phyloP scores from a whole-genome alignment of 2,113 vertebrate species.

The Ictidomys tridecemlineatus region DNA sequence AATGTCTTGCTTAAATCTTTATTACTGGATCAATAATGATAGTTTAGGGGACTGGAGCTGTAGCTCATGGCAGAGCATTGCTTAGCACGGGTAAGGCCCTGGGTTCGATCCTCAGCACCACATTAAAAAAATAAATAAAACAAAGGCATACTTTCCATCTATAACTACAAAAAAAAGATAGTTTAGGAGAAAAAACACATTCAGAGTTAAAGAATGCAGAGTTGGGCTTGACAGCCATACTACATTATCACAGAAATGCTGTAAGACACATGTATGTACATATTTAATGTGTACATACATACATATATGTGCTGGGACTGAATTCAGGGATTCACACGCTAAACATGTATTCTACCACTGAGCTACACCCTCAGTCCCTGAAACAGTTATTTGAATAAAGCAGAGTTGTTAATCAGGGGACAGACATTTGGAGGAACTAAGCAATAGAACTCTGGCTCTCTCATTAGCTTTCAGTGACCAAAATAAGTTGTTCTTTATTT shows the following conservation, averaged over 20 bases:
- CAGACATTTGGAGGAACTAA: constrained; percentile 39
- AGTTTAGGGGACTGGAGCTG: not conserved
- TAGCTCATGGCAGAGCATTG: no score
- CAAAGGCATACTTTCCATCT: no score
- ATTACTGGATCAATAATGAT: not conserved
- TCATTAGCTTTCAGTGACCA: constrained; percentile 12
- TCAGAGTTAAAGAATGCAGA: not conserved
- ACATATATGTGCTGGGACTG: not conserved
- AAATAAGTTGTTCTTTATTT: not conserved
- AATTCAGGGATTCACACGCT: not conserved
- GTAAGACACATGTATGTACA: no score
- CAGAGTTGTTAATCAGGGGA: not conserved
- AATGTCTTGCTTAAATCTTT: constrained; percentile 53
- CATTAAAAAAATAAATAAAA: no score
- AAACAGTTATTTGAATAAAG: constrained; percentile 42
- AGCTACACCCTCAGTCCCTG: no score
- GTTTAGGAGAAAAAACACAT: not conserved
- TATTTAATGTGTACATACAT: no score
- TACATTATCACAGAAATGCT: not conserved
- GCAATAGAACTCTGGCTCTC: not conserved
- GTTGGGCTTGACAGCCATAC: not conserved
- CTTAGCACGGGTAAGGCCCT: no score
- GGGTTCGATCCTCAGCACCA: no score
- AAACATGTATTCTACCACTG: not conserved
- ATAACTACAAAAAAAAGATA: not conserved